These are phyloP conservation scores for Tenrec ecaudatus DNA, from an alignment of 2,113 vertebrate genomes.

Conservation along the genomic window DNA sequence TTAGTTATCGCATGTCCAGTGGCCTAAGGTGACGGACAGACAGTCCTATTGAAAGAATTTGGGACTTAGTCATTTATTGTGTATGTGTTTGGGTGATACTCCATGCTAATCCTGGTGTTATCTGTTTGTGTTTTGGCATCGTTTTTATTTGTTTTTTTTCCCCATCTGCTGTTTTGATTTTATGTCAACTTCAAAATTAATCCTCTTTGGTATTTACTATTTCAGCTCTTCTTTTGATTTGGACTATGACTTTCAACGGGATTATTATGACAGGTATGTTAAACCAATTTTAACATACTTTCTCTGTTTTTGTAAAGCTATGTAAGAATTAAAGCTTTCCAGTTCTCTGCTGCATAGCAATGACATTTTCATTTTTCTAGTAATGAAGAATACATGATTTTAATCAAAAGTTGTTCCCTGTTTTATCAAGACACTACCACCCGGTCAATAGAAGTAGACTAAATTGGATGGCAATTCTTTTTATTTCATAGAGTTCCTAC, in stretches of 20 bases:
- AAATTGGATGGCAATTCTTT: neutral
- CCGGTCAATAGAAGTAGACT: no score
- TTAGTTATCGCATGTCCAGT: conserved; percentile 35
- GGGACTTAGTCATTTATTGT: conserved; percentile 7
- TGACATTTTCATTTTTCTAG: neutral
- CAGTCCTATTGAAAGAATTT: neutral
- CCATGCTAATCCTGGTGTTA: conserved; percentile 51
- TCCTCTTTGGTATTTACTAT: conserved; percentile 45
- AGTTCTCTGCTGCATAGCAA: no score
- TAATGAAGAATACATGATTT: conserved; percentile 13
- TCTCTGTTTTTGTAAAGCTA: neutral
- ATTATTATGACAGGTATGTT: conserved; percentile 93
- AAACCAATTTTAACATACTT: neutral
- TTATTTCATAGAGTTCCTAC: conserved; percentile 20
- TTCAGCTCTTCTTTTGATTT: conserved; percentile 93
- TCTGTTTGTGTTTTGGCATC: conserved; percentile 63
- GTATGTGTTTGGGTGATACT: conserved; percentile 41
- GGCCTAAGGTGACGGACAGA: neutral
- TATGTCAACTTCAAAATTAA: conserved; percentile 61
- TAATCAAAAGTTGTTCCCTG: neutral
- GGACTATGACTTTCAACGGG: conserved; percentile 94
- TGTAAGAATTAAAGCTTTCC: no score
- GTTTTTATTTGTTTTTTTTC: conserved; percentile 5
- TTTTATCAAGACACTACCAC: no score
- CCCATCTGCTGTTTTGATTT: conserved; percentile 53